Base-by-base conservation (phyloP, 2,888 invertebrate species). In the Melieria omissa region DNA sequence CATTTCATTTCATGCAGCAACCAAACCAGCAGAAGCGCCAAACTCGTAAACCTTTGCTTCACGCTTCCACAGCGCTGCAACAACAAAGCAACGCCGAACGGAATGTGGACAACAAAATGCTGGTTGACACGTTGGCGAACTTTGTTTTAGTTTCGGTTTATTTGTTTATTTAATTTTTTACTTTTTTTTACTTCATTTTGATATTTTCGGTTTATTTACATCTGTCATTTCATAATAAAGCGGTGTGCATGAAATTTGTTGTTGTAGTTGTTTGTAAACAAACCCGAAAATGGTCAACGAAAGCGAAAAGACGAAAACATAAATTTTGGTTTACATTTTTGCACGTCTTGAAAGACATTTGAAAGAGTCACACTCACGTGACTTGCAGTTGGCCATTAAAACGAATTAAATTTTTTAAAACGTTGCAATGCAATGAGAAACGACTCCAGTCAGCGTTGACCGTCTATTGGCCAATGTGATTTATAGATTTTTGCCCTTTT, bases 231-330 rank as follows among this genome's bases (percentile, higher is more conserved):
- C 58, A 42, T 41, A 29, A 58, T 41, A 63, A 47, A 49, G 4
- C 54, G 52, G 52, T 64, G 64, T 64, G 60, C 49, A 69, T 62
- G 61, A 62, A 58, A 62, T 68, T 62, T 63, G 57, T 47, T 63
- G 47, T 54, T 69, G 55, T 52, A 12, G 42, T 66, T 8, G 29
- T 29, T 54, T 29, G 29, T 29, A 29, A 29, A 29, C 29, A 29
- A 29, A 29, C 29, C 29, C 29, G 29, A 29, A 29, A 29, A 29
- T 29, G 29, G 29, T 3, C 29, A 29, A 14, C 29, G 9, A 10
- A 69, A 29, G 7, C 10, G 14, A 63, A 63, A 55, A 57, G 49
- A 64, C 62, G 6, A 52, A 29, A 64, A 52, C 42, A 64, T 41
- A 10, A 12, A 12, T 42, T 45, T 52, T 41, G 10, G 7, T 16